Base-by-base conservation (phyloP, 2,113 vertebrate species). In the Clarias batrachus region DNA sequence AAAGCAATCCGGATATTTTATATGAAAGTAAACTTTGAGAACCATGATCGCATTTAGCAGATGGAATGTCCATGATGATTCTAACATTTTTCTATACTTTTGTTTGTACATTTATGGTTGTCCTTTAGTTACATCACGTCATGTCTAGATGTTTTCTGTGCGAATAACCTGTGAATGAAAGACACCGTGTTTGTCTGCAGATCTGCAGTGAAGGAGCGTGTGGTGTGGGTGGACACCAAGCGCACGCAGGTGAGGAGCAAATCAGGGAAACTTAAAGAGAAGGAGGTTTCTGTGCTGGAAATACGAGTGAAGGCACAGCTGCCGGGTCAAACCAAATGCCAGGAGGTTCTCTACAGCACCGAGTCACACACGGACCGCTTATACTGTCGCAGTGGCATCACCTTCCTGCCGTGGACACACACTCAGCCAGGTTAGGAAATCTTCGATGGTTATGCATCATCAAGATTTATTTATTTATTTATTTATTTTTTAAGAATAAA, bases 201-300 rank as follows among this genome's bases (percentile, higher is more conserved):
- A 88, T 93, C 94, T 25, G 92, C 94, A 17, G 94, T 96, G 65
- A 94, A 94, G 92, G 94, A 95, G 90, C 91, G 91, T 79, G 93
- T 95, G 81, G 93, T 96, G 63, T 95, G 93, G 94, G 93, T 94
- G 0, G 95, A 96, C 91, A 93, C 91, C 70, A 95, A 92, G 86
- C 93, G 94, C 85, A 95, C 94, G 0, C 92, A 91, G 86, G 92
- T 95, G 17, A 94, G 93, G 87, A 94, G 89, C 90, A 94, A 91
- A 78, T 85, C 90, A 1, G 94, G 94, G 73, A 95, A 93, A 89
- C 87, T 95, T 87, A 95, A 94, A 90, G 94, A 96, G 88, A 95
- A 95, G 57, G 94, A 95, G 85, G 90, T 92, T 71, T 93, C 93
- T 2, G 90, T 96, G 81, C 86, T 95, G 37, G 94, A 96, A 92